Percentiles rank a stretch among this genome's conserved stretches.
phyloP scores from a whole-genome alignment of 2,888 invertebrate genomes.

The Acanthoscelides obtectus region DNA sequence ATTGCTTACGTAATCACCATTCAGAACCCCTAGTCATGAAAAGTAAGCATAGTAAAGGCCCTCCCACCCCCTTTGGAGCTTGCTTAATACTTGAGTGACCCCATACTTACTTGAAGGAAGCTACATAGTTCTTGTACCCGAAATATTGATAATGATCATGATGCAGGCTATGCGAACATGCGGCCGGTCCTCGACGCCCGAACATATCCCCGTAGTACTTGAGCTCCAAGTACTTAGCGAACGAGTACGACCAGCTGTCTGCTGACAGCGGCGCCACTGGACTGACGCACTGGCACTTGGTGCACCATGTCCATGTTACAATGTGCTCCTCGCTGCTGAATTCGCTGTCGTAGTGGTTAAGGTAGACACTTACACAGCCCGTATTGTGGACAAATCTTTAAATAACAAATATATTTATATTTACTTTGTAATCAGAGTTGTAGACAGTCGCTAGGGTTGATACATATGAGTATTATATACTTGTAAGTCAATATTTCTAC shows the following conservation, averaged over 20 bases:
- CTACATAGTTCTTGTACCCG: constrained; percentile 75
- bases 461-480: too few species aligned
- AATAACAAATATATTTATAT: too few species aligned
- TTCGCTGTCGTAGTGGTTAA: constrained; percentile 55
- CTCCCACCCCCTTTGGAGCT: too few species aligned
- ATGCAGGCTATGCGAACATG: constrained; percentile 76
- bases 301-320: constrained; percentile 82
- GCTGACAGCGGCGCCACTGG: constrained; percentile 72
- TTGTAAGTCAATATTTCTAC: too few species aligned
- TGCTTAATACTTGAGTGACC: too few species aligned
- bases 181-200: constrained; percentile 52
- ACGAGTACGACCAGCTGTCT: constrained; percentile 78
- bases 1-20: too few species aligned
- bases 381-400: constrained; percentile 82
- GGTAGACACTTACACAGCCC: constrained; percentile 78
- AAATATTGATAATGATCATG: constrained; percentile 89
- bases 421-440: too few species aligned
- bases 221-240: constrained; percentile 86
- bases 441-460: too few species aligned
- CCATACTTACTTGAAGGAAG: constrained; percentile 71
- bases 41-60: too few species aligned
- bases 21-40: too few species aligned
- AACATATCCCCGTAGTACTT: constrained; percentile 75
- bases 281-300: constrained; percentile 61
- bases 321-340: constrained; percentile 54